phyloP scores from a whole-genome alignment of 2,113 vertebrate genomes.

The Crotalus tigris region DNA sequence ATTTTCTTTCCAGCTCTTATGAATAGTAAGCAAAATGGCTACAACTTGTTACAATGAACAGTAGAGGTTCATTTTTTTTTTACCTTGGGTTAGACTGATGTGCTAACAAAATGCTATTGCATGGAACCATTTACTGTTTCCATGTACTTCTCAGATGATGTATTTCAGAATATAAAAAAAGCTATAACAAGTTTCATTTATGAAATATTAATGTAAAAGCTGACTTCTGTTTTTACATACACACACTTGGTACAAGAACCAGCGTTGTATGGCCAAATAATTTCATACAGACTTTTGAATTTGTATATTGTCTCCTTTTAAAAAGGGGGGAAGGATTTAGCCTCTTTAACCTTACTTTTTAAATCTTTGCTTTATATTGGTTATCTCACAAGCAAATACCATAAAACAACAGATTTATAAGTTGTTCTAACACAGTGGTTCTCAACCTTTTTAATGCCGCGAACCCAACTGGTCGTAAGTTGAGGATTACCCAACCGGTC shows the following conservation, averaged over 20 bases:
- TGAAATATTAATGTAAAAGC: background rate
- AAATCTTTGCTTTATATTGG: background rate
- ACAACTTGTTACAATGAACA: background rate
- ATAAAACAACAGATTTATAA: background rate
- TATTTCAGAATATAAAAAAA: background rate
- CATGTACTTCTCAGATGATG: background rate
- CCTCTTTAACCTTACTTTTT: background rate
- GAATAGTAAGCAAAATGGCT: background rate
- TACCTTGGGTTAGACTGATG: background rate
- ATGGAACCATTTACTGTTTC: accelerated
- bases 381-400: background rate
- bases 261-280: background rate
- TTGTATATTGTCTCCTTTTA: background rate
- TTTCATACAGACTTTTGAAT: background rate
- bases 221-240: background rate
- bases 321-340: background rate
- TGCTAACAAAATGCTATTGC: background rate
- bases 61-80: background rate
- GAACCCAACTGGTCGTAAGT: too few relatives aligned
- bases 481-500: too few relatives aligned
- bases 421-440: too few relatives aligned
- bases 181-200: background rate
- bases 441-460: too few relatives aligned
- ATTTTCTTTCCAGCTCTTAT: background rate
- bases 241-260: background rate